Evolutionary conservation across 1,140 invertebrate species (phyloP).

Genomic region (Drosophila lacertosa): DNA sequence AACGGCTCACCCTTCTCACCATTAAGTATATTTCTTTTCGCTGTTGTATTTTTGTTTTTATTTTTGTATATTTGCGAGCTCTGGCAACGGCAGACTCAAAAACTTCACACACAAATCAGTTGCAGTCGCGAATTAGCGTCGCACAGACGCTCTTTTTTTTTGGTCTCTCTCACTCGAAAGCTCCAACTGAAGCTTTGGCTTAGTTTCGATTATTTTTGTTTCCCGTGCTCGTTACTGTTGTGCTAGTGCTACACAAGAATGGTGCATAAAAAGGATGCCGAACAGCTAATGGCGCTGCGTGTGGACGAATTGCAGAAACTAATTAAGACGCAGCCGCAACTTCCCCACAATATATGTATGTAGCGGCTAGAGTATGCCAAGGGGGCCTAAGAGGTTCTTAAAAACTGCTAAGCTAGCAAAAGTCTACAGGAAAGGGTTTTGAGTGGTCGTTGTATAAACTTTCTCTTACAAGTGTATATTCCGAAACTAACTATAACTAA

Average conservation of each 20-base stretch:
- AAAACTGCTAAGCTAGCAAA: too few species aligned
- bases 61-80: slow-evolving; percentile 35
- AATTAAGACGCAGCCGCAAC: slow-evolving; percentile 90
- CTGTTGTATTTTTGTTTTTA: neutral
- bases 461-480: too few species aligned
- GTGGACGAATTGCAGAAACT: slow-evolving; percentile 88
- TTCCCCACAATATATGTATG: slow-evolving; percentile 90
- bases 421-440: too few species aligned
- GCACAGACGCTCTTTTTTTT: slow-evolving; percentile 61
- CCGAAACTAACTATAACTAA: too few species aligned
- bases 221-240: neutral
- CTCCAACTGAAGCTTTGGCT: neutral
- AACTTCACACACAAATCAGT: slow-evolving; percentile 66
- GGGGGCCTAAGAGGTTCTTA: too few species aligned
- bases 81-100: slow-evolving; percentile 14
- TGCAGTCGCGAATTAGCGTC: slow-evolving; percentile 78
- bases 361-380: slow-evolving; percentile 18
- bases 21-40: neutral
- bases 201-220: slow-evolving; percentile 4
- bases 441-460: too few species aligned
- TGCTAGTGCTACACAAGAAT: slow-evolving; percentile 22
- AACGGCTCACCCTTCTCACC: too few species aligned
- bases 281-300: slow-evolving; percentile 85
- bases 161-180: slow-evolving; percentile 7
- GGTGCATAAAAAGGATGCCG: slow-evolving; percentile 59